Evolutionary conservation across 2,113 vertebrate species (phyloP), one percentile per base, ranked within the genome.

Genomic region (Athene noctua): DNA sequence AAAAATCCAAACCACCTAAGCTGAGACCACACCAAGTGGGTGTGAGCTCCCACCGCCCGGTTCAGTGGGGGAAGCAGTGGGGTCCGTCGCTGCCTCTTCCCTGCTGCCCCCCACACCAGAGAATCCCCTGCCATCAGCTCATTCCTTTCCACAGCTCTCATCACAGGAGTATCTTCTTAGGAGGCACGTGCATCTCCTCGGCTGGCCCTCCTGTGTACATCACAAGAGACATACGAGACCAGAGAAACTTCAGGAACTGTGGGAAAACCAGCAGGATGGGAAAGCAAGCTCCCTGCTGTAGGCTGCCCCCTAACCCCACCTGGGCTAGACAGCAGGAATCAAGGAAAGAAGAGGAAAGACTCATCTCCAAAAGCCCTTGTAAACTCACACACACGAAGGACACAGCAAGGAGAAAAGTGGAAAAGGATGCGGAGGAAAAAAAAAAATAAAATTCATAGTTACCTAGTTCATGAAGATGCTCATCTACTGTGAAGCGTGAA

Each of bases 381-480:
- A 32, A 54, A 38, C 7, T 47, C 15, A 5, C n/a, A 13, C 32
- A 26, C 26, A 18, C 0, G 1, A 29, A 82, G 57, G 65, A 15
- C 26, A 78, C 0, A 0, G 34, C 1, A 3, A 84, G 72, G 65
- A 66, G 13, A 29, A 20, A 23, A 23, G 65, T 4, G 27, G 85
- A 66, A 49, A 46, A 73, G 71, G 71, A 40, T 13, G 47, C 26
- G 65, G 44, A 0, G 3, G 8, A 27, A 52, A n/a, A n/a, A 29
- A 25, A 32, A 5, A 5, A 34, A 57, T 70, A 44, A 77, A 66
- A 47, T 23, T 51, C 77, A 97, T 96, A 97, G 81, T 97, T 97
- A 97, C 97, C 96, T 21, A 90, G 54, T 83, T 88, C 92, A 32
- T 5, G 80, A 38, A 93, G 94, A 73, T 63, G 89, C 54, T 90